Percentiles rank a stretch among this genome's conserved stretches.
Evolutionary conservation across 2,797 vertebrate genomes (phyloP).

Genomic region (Simalia tracyae): DNA sequence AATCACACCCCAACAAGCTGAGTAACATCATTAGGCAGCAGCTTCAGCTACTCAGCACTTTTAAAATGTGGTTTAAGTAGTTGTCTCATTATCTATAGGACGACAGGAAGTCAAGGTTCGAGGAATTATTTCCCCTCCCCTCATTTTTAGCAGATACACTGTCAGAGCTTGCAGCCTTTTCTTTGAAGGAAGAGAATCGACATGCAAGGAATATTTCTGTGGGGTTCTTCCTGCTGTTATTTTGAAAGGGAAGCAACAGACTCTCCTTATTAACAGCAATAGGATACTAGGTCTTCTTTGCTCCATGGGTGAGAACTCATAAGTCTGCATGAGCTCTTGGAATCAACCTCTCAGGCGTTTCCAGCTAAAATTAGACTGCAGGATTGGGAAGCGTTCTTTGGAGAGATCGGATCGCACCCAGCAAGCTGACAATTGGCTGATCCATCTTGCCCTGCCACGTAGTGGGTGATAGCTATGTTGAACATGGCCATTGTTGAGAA

Average conservation of each 20-base stretch:
- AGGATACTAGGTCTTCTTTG: background rate
- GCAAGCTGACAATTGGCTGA: background rate
- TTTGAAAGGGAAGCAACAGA: background rate
- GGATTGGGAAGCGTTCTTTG: background rate
- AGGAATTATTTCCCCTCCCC: conserved; percentile 58
- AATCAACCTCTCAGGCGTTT: background rate
- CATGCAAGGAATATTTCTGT: background rate
- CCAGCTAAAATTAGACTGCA: background rate
- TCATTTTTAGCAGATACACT: conserved; percentile 52
- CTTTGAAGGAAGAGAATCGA: conserved; percentile 46
- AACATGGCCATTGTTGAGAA: too few relatives aligned
- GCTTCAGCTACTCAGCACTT: conserved; percentile 84
- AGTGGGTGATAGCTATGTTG: background rate
- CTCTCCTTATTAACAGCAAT: background rate
- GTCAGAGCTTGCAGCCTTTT: conserved; percentile 58
- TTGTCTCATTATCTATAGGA: conserved; percentile 85
- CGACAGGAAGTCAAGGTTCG: conserved; percentile 79
- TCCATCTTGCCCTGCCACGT: background rate
- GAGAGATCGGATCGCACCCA: background rate
- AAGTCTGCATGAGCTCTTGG: background rate
- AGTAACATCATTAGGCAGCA: conserved; percentile 76
- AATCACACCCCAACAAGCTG: conserved; percentile 77
- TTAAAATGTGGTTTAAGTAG: conserved; percentile 79
- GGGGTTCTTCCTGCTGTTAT: background rate
- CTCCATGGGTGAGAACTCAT: background rate